Evolutionary conservation across 2,113 vertebrate species (phyloP).

Genomic region (Pollimyrus isidori): DNA sequence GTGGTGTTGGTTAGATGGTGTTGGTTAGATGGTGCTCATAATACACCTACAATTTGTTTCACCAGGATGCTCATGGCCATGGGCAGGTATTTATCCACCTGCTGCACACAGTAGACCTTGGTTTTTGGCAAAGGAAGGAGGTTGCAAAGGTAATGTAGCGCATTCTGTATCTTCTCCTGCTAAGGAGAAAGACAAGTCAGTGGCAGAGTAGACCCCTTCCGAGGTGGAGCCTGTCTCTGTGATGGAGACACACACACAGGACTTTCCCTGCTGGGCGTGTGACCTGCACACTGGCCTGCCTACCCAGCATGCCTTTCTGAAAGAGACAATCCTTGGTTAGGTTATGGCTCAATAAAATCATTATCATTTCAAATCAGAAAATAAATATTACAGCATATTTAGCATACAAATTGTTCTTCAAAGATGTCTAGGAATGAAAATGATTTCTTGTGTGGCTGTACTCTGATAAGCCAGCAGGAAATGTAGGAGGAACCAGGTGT

Average conservation of each 20-base stretch:
- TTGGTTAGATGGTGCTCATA: background rate
- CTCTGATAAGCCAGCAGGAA: background rate
- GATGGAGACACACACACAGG: background rate
- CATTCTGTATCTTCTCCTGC: conserved; percentile 46
- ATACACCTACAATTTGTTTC: conserved; percentile 42
- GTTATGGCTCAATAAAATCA: background rate
- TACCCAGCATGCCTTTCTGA: background rate
- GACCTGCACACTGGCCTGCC: background rate
- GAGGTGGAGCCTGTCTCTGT: background rate
- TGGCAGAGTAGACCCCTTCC: background rate
- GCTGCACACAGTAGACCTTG: conserved; percentile 41
- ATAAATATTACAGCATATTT: background rate
- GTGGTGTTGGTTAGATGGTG: too few species aligned
- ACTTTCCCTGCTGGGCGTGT: background rate
- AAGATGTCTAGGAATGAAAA: background rate
- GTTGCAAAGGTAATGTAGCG: conserved; percentile 51
- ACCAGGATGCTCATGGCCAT: conserved; percentile 51
- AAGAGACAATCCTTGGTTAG: background rate
- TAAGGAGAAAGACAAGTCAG: conserved; percentile 3
- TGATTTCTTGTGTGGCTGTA: background rate
- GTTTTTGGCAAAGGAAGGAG: conserved; percentile 33
- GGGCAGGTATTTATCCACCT: conserved; percentile 51
- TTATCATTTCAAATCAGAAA: background rate
- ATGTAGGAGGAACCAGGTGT: background rate
- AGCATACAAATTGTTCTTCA: background rate